A percentile compares a stretch with the other conserved stretches of the same genome.
Evolutionary conservation across 2,797 vertebrate genomes (phyloP).

Genomic region (Argentina silus): DNA sequence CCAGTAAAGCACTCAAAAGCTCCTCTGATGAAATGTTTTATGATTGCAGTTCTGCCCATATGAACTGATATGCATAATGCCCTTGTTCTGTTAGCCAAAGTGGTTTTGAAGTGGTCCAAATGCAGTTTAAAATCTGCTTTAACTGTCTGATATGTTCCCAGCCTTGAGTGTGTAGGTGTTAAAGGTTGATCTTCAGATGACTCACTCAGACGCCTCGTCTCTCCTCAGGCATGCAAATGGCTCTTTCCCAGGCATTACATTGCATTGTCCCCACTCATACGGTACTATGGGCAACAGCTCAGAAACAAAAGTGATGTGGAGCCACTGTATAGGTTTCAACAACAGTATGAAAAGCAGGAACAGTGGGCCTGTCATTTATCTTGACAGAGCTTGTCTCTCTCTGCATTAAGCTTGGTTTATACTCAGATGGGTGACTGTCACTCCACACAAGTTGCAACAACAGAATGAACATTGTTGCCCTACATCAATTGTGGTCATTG

Average conservation of each 20-base stretch:
- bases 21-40: slow-evolving; percentile 19
- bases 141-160: slow-evolving; percentile 61
- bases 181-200: slow-evolving; percentile 67
- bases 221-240: slow-evolving; percentile 66
- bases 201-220: slow-evolving; percentile 63
- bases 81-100: slow-evolving; percentile 52
- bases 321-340: too few relatives aligned
- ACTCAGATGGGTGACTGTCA: too few relatives aligned
- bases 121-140: slow-evolving; percentile 69
- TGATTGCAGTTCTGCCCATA: slow-evolving; percentile 31
- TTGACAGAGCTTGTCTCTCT: too few relatives aligned
- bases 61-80: slow-evolving; percentile 62
- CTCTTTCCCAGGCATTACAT: slow-evolving; percentile 61
- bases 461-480: too few relatives aligned
- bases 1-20: background rate
- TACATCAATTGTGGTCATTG: too few relatives aligned
- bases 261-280: slow-evolving; percentile 33
- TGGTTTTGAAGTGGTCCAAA: slow-evolving; percentile 76
- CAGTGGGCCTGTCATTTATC: too few relatives aligned
- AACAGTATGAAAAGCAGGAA: too few relatives aligned
- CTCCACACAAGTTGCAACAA: too few relatives aligned
- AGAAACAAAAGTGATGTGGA: too few relatives aligned
- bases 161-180: slow-evolving; percentile 73
- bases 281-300: background rate
- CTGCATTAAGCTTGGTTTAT: too few relatives aligned